Evolutionary conservation across 1,140 invertebrate genomes (phyloP), one percentile per base, ranked within the genome.

Genomic region (Lutraria rhynchaena): DNA sequence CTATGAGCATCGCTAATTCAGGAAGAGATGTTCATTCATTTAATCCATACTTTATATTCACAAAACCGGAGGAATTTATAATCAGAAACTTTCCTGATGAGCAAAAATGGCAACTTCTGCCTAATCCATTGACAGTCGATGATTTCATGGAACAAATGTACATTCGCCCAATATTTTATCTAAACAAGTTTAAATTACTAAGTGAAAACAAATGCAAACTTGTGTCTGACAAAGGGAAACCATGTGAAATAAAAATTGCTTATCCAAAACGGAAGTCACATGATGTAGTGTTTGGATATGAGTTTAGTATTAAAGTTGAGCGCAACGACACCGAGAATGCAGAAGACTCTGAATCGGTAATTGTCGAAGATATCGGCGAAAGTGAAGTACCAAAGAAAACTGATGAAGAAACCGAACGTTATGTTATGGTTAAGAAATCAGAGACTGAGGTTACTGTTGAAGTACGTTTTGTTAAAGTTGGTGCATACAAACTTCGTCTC

Each of bases 1-100:
- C 22, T 27, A 17, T 57, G 9, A 67, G 58, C 41, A 29, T 35
- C 29, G 51, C 57, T 49, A 55, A 15, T 29, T 22, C 15, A 11
- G 61, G 60, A 22, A 53, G 27, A 27, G 75, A 69, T 27, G 33
- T 80, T 0, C 53, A 46, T 7, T 55, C 82, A 22, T 78, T 55
- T 37, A 77, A 78, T 27, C 61, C 77, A 5, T 71, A 74, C 55
- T 83, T 74, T 41, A 80, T 83, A n/a, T 78, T 74, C n/a, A 67
- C 75, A 17, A 83, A 83, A 19, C 82, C 82, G 7, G 69, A 78
- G 35, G 46, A 80, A 57, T 83, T 83, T 51, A 73, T 83, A n/a
- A 67, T 78, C 37, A 69, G 76, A 46, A 78, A 61, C 41, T 74
- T 78, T 19, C 82, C 82, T n/a, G 75, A 83, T 58, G 82, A 83